Evolutionary conservation across 2,113 vertebrate species (phyloP).

Genomic region (Phyllostomus discolor): DNA sequence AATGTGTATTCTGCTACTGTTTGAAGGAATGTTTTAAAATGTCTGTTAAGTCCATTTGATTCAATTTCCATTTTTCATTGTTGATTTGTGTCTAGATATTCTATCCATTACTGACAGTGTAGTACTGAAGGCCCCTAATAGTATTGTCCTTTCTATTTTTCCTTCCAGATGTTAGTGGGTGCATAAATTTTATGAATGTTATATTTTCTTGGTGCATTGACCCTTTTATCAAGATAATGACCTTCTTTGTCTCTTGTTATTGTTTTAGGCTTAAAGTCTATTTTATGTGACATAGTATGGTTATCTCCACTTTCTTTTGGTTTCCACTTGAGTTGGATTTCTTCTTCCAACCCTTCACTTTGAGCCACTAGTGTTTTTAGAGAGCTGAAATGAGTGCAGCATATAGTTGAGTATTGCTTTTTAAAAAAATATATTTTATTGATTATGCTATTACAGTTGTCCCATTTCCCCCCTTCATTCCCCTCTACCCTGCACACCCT

Average conservation of each 20-base stretch:
- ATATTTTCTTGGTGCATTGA: neutral
- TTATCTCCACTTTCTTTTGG: neutral
- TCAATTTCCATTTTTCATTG: neutral
- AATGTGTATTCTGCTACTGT: too few species aligned
- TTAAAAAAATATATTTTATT: too few species aligned
- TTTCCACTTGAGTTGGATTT: neutral
- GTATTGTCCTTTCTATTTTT: neutral
- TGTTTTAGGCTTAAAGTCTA: too few species aligned
- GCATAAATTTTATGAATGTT: neutral
- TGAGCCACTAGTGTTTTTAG: neutral
- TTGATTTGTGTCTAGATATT: neutral
- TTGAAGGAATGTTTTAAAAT: too few species aligned
- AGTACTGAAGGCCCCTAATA: neutral
- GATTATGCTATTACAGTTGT: too few species aligned
- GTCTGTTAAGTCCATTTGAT: neutral
- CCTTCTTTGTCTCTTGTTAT: neutral
- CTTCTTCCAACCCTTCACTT: neutral
- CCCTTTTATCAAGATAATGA: neutral
- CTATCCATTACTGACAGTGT: neutral
- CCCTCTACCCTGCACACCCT: too few species aligned
- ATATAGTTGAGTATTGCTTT: too few species aligned
- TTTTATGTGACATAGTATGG: too few species aligned
- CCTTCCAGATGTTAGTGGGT: neutral
- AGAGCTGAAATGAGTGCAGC: neutral
- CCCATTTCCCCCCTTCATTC: too few species aligned